These are phyloP conservation scores for Drosophila parthenogenetica DNA, from an alignment of 2,888 invertebrate genomes.

Conservation along the genomic window DNA sequence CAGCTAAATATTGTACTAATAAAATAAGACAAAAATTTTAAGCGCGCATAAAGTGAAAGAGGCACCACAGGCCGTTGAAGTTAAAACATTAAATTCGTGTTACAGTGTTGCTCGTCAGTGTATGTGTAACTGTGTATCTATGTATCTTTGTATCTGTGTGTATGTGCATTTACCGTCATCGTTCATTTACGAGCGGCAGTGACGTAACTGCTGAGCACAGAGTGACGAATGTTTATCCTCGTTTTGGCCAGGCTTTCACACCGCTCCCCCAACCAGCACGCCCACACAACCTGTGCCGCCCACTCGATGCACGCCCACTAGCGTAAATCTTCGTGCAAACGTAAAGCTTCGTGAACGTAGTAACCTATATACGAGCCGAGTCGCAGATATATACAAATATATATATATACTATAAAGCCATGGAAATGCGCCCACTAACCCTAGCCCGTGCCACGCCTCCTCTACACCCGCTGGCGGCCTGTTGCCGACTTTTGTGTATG, in stretches of 20 bases:
- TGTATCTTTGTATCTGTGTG: slow-evolving; percentile 7
- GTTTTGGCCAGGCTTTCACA: slow-evolving; percentile 33
- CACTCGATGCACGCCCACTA: slow-evolving; percentile 50
- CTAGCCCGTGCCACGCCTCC: not conserved
- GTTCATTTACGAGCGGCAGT: slow-evolving; percentile 58
- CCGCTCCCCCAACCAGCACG: not conserved
- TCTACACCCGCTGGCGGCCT: slow-evolving; percentile 16
- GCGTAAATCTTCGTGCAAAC: slow-evolving; percentile 75
- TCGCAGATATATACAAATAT: not conserved
- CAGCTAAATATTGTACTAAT: not conserved
- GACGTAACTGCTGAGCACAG: slow-evolving; percentile 58
- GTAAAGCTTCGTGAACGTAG: slow-evolving; percentile 60
- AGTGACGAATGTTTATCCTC: slow-evolving; percentile 69
- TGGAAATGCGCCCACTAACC: not conserved
- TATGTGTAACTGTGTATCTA: slow-evolving; percentile 6
- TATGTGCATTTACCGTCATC: slow-evolving; percentile 60
- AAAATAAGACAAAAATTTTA: not conserved
- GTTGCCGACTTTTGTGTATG: slow-evolving; percentile 35
- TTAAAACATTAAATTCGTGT: not conserved
- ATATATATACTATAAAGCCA: slow-evolving; percentile 13
- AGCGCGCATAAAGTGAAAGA: not conserved
- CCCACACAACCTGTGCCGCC: not conserved
- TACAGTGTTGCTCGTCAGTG: slow-evolving; percentile 3
- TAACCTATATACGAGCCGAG: slow-evolving; percentile 73
- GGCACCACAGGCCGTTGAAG: not conserved